A percentile compares a stretch with the other conserved stretches of the same genome.
phyloP scores from a whole-genome alignment of 2,888 invertebrate species.

The Lomographa bimaculata region DNA sequence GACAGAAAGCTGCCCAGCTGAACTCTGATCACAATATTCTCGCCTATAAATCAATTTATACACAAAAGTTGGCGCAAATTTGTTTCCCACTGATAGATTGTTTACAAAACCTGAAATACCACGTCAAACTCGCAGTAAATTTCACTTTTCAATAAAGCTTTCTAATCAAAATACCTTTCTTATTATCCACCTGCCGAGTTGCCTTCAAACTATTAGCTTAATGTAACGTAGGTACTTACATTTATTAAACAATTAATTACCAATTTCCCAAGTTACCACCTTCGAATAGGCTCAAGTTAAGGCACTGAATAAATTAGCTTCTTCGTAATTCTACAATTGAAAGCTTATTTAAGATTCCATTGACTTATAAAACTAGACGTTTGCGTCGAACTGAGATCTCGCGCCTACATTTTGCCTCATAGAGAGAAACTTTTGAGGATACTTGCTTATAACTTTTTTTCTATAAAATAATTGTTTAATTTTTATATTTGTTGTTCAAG shows the following conservation, averaged over 20 bases:
- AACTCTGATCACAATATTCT: constrained; percentile 6
- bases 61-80: constrained; percentile 32
- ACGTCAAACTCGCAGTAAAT: constrained; percentile 39
- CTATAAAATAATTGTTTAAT: too few relatives aligned
- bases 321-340: constrained; percentile 15
- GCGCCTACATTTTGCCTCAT: too few relatives aligned
- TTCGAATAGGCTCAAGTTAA: constrained; percentile 8
- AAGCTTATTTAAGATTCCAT: too few relatives aligned
- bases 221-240: constrained; percentile 15
- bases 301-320: constrained; percentile 25
- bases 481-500: too few relatives aligned
- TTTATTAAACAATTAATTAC: too few relatives aligned
- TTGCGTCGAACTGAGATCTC: too few relatives aligned
- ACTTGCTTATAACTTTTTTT: too few relatives aligned
- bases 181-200: not conserved
- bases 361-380: too few relatives aligned
- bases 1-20: not conserved
- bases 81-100: constrained; percentile 40
- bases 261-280: constrained; percentile 6
- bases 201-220: constrained; percentile 2
- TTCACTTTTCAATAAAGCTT: constrained; percentile 23
- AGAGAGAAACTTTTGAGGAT: too few relatives aligned
- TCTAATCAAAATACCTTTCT: constrained; percentile 40
- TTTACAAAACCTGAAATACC: constrained; percentile 32
- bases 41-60: constrained; percentile 27